phyloP scores from a whole-genome alignment of 1,140 invertebrate species.

The Dreissena rostriformis region DNA sequence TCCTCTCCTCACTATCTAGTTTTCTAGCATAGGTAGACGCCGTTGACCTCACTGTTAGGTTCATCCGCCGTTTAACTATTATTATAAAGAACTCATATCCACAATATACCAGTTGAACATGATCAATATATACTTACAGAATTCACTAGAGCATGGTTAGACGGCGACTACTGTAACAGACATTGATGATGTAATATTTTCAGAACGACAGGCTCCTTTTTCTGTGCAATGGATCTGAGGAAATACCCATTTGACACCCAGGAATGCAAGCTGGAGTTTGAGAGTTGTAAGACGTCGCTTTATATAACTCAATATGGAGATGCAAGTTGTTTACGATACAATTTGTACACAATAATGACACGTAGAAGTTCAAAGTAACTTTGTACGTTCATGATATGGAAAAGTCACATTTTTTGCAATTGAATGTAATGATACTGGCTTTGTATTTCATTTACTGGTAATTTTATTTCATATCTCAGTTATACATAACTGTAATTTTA shows the following conservation, averaged over 20 bases:
- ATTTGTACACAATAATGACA: background rate
- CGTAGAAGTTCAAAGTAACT: background rate
- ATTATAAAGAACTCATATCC: too few species aligned
- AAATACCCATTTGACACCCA: slow-evolving; percentile 77
- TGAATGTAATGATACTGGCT: too few species aligned
- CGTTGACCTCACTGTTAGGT: too few species aligned
- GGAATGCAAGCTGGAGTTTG: slow-evolving; percentile 67
- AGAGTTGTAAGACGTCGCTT: slow-evolving; percentile 70
- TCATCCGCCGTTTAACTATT: too few species aligned
- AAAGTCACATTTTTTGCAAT: too few species aligned
- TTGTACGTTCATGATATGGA: background rate
- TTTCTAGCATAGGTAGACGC: too few species aligned
- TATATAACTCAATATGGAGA: background rate
- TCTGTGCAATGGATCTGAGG: slow-evolving; percentile 75
- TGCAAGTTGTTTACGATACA: background rate
- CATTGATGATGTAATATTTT: slow-evolving; percentile 24
- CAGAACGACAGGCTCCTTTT: slow-evolving; percentile 60
- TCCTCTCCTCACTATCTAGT: too few species aligned
- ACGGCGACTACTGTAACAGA: background rate
- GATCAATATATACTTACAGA: too few species aligned
- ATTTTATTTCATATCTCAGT: too few species aligned
- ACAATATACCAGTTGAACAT: too few species aligned
- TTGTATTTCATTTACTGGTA: too few species aligned
- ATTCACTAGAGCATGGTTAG: background rate
- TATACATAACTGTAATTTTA: too few species aligned